Percentiles rank a stretch among this genome's conserved stretches.
Conservation (phyloP, 2,888 invertebrate genomes). For the Agonopterix alstromeriana region DNA sequence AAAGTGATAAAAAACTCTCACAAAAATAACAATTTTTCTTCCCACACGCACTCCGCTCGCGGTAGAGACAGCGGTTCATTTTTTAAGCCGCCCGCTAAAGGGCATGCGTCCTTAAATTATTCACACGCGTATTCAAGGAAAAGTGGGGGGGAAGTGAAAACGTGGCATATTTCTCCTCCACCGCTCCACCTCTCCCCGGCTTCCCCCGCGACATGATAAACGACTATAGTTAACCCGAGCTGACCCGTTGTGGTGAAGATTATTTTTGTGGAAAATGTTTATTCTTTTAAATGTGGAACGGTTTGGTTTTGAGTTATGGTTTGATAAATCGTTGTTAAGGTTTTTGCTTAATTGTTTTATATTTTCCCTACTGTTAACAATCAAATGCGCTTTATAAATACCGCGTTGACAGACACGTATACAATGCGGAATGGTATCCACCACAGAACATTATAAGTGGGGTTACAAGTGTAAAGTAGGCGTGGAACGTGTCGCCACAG, state of each 20-base stretch:
- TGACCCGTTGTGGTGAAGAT: constrained; percentile 1
- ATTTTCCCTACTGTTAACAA: too few relatives aligned
- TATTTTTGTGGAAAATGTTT: constrained; percentile 1
- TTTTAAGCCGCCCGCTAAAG: constrained; percentile 2
- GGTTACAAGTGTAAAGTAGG: too few relatives aligned
- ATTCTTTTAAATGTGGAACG: neutral
- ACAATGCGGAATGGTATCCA: too few relatives aligned
- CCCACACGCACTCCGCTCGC: neutral
- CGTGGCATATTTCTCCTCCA: constrained; percentile 10
- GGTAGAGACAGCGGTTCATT: constrained; percentile 2
- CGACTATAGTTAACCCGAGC: constrained; percentile 16
- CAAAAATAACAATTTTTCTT: too few relatives aligned
- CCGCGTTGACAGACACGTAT: too few relatives aligned
- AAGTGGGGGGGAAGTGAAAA: constrained; percentile 12
- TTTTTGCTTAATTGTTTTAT: too few relatives aligned
- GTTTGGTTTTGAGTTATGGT: neutral
- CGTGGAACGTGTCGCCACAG: too few relatives aligned
- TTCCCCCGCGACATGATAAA: constrained; percentile 29
- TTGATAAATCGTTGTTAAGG: neutral
- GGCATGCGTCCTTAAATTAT: constrained; percentile 11
- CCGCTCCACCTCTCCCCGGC: constrained; percentile 11
- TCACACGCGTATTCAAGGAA: constrained; percentile 11
- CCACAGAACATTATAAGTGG: too few relatives aligned
- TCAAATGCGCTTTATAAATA: too few relatives aligned
- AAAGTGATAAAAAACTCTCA: too few relatives aligned